Evolutionary conservation across 2,113 vertebrate genomes (phyloP).

Genomic region (Pachycephala philippinensis): DNA sequence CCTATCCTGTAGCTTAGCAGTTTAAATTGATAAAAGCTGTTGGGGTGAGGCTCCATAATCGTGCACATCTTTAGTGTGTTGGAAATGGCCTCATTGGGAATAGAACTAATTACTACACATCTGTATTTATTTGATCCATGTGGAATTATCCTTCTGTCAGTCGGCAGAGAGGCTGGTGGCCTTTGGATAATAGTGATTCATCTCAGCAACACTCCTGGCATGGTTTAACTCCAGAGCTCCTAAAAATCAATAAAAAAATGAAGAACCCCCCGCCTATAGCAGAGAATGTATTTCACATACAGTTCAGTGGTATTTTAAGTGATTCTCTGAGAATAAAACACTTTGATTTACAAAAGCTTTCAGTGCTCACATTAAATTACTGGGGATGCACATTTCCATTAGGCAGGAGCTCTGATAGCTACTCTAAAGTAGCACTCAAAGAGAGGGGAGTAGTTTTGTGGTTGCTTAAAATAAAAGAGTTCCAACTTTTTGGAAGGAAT

Average conservation of each 20-base stretch:
- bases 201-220: slow-evolving; percentile 92
- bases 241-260: slow-evolving; percentile 88
- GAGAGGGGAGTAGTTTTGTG: neutral
- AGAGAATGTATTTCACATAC: slow-evolving; percentile 7
- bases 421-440: neutral
- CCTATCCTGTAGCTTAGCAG: slow-evolving; percentile 93
- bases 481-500: neutral
- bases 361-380: slow-evolving; percentile 26
- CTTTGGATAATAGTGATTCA: slow-evolving; percentile 92
- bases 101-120: slow-evolving; percentile 99
- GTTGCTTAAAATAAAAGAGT: neutral
- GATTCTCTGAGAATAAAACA: slow-evolving; percentile 25
- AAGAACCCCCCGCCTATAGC: slow-evolving; percentile 25
- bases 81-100: slow-evolving; percentile 97
- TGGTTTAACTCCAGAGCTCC: slow-evolving; percentile 85
- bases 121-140: slow-evolving; percentile 99
- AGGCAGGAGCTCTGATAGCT: neutral
- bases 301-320: slow-evolving; percentile 8
- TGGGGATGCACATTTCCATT: neutral
- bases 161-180: slow-evolving; percentile 90
- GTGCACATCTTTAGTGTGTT: slow-evolving; percentile 93
- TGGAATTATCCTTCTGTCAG: slow-evolving; percentile 99
- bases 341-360: slow-evolving; percentile 49
- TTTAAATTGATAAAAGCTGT: slow-evolving; percentile 99
- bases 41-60: slow-evolving; percentile 89